Evolutionary conservation across 2,797 vertebrate genomes (phyloP).

Genomic region (Myripristis jacobus): DNA sequence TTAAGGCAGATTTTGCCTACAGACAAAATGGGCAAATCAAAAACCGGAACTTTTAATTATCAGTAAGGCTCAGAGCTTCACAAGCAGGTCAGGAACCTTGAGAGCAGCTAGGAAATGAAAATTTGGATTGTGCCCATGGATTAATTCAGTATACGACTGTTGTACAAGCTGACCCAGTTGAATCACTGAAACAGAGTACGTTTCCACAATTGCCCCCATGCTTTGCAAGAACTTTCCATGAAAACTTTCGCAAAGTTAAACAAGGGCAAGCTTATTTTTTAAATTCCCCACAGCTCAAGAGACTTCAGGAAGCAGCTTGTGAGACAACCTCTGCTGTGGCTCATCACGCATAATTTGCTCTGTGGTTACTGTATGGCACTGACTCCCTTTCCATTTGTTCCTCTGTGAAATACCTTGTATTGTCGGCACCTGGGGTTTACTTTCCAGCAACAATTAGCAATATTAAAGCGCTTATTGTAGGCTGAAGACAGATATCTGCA

Average conservation of each 20-base stretch:
- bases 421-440: not conserved
- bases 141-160: not conserved
- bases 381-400: not conserved
- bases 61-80: not conserved
- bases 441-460: constrained; percentile 11
- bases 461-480: not conserved
- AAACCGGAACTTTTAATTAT: not conserved
- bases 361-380: not conserved
- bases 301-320: not conserved
- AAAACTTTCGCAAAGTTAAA: not conserved
- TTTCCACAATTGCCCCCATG: not conserved
- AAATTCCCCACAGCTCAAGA: not conserved
- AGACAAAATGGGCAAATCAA: not conserved
- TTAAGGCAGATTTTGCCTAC: too few species aligned
- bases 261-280: not conserved
- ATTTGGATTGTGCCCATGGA: not conserved
- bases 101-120: not conserved
- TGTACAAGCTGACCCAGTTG: constrained; percentile 5
- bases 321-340: not conserved
- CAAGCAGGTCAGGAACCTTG: not conserved
- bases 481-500: constrained; percentile 5
- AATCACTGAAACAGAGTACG: not conserved
- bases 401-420: not conserved
- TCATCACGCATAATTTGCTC: not conserved
- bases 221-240: not conserved